These are phyloP conservation scores for Glandiceps talaboti DNA, from an alignment of 53 echinoderm and acorn worm species.

Conservation along the genomic window DNA sequence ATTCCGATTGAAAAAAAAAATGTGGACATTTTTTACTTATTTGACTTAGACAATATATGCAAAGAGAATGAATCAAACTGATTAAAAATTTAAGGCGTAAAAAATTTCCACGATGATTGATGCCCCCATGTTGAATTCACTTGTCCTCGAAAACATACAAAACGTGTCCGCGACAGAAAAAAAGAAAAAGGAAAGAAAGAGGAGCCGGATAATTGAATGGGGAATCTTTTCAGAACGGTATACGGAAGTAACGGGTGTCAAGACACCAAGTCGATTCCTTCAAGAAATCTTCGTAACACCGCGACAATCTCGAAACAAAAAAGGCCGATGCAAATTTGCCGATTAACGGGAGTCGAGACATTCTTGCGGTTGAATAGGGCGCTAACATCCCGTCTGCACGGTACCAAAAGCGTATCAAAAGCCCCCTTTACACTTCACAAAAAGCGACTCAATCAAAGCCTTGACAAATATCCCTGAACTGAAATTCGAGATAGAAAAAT, in stretches of 20 bases:
- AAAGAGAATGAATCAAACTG: background rate
- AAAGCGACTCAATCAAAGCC: background rate
- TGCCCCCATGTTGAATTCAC: background rate
- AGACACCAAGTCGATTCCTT: background rate
- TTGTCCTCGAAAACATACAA: background rate
- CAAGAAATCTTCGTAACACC: background rate
- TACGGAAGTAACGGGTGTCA: background rate
- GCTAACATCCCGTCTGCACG: background rate
- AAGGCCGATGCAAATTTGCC: background rate
- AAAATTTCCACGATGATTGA: background rate
- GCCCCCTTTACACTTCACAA: background rate
- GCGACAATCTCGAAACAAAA: background rate
- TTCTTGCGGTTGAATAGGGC: background rate
- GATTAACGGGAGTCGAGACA: conserved; percentile 1
- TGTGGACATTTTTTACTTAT: background rate
- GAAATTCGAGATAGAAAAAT: background rate
- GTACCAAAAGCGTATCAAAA: background rate
- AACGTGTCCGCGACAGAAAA: background rate
- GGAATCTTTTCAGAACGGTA: background rate
- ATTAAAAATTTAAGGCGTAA: background rate
- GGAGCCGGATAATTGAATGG: background rate
- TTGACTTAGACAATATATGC: background rate
- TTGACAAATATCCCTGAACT: background rate
- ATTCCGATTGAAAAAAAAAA: background rate
- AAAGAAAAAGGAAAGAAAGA: no score